Evolutionary conservation across 2,113 vertebrate genomes (phyloP), one percentile per base, ranked within the genome.

Genomic region (Ctenodactylus gundi): DNA sequence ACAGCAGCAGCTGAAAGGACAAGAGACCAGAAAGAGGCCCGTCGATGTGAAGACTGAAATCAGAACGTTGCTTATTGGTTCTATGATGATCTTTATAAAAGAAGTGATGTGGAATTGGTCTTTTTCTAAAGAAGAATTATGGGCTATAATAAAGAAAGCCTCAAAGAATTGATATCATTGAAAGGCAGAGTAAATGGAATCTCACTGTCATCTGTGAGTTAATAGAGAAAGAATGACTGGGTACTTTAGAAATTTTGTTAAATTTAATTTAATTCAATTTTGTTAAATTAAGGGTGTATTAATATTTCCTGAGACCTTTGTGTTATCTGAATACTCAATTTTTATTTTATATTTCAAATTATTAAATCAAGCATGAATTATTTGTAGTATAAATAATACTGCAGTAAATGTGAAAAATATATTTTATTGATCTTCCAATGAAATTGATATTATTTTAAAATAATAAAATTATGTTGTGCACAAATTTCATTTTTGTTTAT

Each of bases 81-180:
- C 90, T 78, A 67, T 11, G 6, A 80, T 85, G 44, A 91, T 91
- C 51, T 85, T 89, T 91, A 58, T 73, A 85, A 96, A 93, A 88
- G 65, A 78, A 84, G 68, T 55, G 94, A 85, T 85, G 44, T 62
- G 92, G 53, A 94, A 67, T 78, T 15, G 91, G 70, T 94, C 7
- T 53, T 78, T 95, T 85, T 67, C 90, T 81, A 90, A 93, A 94
- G 82, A 88, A 94, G 46, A 91, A 95, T 95, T 96, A 89, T 75
- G 41, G 49, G 90, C n/a, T 76, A 88, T 92, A 96, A 95, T 88
- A 96, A 91, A 95, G 65, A 93, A 89, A 72, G 34, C 39, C 46
- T 80, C 0, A 94, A 95, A 94, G n/a, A 95, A 77, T 94, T 91
- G 94, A 88, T 67, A 39, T 11, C 75, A 92, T 46, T 90, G 94